Base-by-base conservation (phyloP, 2,797 vertebrate species). In the Sylvilagus floridanus region DNA sequence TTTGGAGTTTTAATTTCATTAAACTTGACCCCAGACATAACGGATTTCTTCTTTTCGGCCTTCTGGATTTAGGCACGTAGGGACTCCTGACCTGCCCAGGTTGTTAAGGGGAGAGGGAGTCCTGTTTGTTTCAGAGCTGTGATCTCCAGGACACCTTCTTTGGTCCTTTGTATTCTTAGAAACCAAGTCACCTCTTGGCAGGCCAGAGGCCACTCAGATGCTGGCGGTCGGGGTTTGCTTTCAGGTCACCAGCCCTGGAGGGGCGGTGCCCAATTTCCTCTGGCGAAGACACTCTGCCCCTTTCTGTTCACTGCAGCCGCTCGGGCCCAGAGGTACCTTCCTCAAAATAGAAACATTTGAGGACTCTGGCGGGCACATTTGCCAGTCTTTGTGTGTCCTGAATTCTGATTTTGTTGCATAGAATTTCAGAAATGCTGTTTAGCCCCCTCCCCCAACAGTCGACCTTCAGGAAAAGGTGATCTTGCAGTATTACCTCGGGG, bases 151-250 rank as follows among this genome's bases (percentile, higher is more conserved):
- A 84, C 35, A 81, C 95, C 79, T 86, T 75, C 87, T 84, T 65
- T 32, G 69, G 86, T 47, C 71, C 79, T 95, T 95, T 93, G 92
- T 97, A 96, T 97, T 97, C 95, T 97, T 97, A 97, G 96, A 95
- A 96, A 84, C 95, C 79, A 71, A 96, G 90, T 97, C 95, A 96
- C 85, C 60, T 82, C 79, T 89, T 97, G 96, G 96, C 96, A 88
- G 57, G 57, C 62, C 3, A 22, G 47, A 69, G 88, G 54, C 82
- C 50, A 30, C 21, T 35, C 69, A 50, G 88, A 50, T 32, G 92
- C 90, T 88, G 85, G 2, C 6, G 62, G 78, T 79, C 66, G 37
- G 90, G 66, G 50, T 96, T 90, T 79, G 83, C 78, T 96, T 97
- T 95, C 85, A 85, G 22, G 71, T 96, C 78, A 90, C 78, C 78